These are phyloP conservation scores for Archegozetes longisetosus DNA, from an alignment of 1,140 invertebrate genomes.

Conservation along the genomic window DNA sequence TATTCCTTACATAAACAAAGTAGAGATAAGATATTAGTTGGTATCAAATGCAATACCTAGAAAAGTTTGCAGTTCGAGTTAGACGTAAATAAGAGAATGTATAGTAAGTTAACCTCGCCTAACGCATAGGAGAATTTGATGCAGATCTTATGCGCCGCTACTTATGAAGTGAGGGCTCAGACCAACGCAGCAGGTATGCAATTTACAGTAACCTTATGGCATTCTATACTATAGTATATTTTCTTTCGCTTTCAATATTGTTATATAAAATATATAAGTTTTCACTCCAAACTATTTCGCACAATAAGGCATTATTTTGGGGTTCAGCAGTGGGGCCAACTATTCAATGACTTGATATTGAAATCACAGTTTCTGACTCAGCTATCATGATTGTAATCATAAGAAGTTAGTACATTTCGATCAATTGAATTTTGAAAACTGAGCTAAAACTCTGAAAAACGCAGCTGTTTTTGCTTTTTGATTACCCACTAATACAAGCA, in stretches of 20 bases:
- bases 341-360: neutral
- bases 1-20: too few species aligned
- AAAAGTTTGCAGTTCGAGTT: too few species aligned
- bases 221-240: neutral
- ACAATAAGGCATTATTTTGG: neutral
- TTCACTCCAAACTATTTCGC: neutral
- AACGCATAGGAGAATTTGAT: too few species aligned
- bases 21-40: too few species aligned
- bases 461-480: too few species aligned
- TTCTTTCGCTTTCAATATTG: neutral
- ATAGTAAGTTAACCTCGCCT: too few species aligned
- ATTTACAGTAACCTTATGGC: neutral
- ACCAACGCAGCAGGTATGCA: neutral
- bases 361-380: neutral
- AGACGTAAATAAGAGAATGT: too few species aligned
- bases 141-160: too few species aligned
- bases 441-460: too few species aligned
- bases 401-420: neutral
- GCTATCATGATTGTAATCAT: neutral
- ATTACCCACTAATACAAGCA: too few species aligned
- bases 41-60: too few species aligned
- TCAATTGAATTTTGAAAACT: too few species aligned
- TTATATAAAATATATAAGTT: neutral
- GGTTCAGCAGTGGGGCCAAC: neutral
- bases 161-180: neutral